Evolutionary conservation across 2,797 vertebrate species (phyloP), one percentile per base, ranked within the genome.

Genomic region (Coilia nasus): DNA sequence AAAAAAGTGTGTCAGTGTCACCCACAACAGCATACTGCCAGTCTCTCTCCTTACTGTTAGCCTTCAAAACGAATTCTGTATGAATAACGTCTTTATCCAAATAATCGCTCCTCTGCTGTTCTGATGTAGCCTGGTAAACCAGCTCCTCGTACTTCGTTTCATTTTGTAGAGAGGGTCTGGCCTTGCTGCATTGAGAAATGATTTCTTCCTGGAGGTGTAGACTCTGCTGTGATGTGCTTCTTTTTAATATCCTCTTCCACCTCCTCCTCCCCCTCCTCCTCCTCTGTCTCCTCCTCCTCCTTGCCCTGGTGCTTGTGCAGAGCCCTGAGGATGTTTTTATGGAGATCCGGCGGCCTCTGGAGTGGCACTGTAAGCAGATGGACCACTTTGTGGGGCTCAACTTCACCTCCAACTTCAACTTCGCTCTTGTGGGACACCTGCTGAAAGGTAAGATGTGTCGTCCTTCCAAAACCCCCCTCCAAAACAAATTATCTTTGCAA

Each of bases 311-410:
- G 35, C 5, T 2, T 25, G 21, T 85, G 0, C 90, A 99, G 98
- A 99, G 98, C 93, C 98, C 98, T 12, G 98, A 99, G 85, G 98
- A 99, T 88, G 97, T 98, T 14, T 99, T 99, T 87, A 99, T 99
- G 98, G 98, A 99, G 90, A 98, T 98, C 86, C 93, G 98, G 81
- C 96, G 96, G 81, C 98, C 98, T 0, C 92, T 99, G 0, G 98
- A 99, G 84, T 99, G 98, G 98, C 98, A 99, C 94, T 99, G 98
- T 93, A 99, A 99, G 92, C 98, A 99, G 91, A 99, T 99, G 98
- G 98, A 99, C 93, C 98, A 99, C 91, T 99, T 99, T 92, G 98
- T 99, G 59, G 98, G 98, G 81, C 97, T 99, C 17, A 99, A 99
- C 93, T 99, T 99, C 90, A 97, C 97, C 91, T 97, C 98, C 87